These are phyloP conservation scores for Lasioglossum lativentre DNA, from an alignment of 2,888 invertebrate genomes.

Conservation along the genomic window DNA sequence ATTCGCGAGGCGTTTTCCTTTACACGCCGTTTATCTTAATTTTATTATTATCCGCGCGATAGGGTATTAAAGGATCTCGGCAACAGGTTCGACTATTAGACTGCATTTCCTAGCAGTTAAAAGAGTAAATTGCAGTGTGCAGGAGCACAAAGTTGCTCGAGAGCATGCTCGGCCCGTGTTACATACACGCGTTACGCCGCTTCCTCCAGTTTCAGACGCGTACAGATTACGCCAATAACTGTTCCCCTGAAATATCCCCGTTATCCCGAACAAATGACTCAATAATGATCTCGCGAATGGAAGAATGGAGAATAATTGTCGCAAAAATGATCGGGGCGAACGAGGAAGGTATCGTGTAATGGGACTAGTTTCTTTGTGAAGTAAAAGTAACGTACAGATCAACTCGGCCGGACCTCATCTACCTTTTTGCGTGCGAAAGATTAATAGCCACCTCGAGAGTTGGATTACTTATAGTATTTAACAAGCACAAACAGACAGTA, in stretches of 20 bases:
- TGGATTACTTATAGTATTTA: slow-evolving; percentile 24
- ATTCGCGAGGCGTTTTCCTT: background rate
- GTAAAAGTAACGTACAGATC: slow-evolving; percentile 33
- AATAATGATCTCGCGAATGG: slow-evolving; percentile 27
- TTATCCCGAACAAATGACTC: slow-evolving; percentile 24
- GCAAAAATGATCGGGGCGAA: slow-evolving; percentile 12
- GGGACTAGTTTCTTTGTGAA: slow-evolving; percentile 22
- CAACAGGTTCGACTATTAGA: slow-evolving; percentile 25
- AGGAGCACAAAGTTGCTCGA: slow-evolving; percentile 7
- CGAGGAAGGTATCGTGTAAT: slow-evolving; percentile 24
- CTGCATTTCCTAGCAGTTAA: slow-evolving; percentile 10
- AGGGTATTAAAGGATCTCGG: background rate
- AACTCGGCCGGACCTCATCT: slow-evolving; percentile 31
- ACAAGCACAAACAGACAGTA: background rate
- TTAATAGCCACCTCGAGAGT: slow-evolving; percentile 30
- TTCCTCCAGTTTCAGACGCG: background rate
- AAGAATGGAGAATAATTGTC: slow-evolving; percentile 38
- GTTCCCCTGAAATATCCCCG: slow-evolving; percentile 6
- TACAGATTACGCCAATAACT: slow-evolving; percentile 10
- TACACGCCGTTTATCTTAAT: background rate
- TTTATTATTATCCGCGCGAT: slow-evolving; percentile 1
- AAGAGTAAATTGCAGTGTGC: slow-evolving; percentile 1
- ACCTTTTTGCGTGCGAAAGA: slow-evolving; percentile 33
- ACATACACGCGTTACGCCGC: background rate
- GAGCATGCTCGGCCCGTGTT: background rate